Base-by-base conservation (phyloP, 2,113 vertebrate genomes). In the Ranitomeya imitator region DNA sequence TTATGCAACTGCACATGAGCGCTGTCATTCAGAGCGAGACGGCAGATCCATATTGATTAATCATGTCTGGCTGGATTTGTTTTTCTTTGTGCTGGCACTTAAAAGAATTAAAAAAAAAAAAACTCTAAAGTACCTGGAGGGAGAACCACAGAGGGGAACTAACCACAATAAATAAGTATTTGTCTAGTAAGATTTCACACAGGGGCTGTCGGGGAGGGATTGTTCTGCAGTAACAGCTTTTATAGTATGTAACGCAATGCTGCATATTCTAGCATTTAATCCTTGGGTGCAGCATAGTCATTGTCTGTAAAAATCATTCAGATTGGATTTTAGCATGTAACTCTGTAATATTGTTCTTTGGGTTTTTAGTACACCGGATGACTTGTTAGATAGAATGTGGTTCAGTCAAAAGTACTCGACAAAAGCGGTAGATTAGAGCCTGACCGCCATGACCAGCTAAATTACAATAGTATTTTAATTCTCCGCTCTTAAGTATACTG, bases 381-480 rank as follows among this genome's bases (percentile, higher is more conserved):
- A 5, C 37, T 45, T 45, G 37, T 45, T 45, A 3, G 37, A 45
- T 45, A 45, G 37, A 45, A 45, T 45, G 37, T 45, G 37, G 37
- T 45, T 1, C 37, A 45, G 4, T 3, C 6, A 7, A 2, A 19
- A 19, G 71, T 31, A 31, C 1, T 31, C 26, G 4, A 14, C 6
- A 7, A 2, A 19, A 19, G 71, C 2, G 9, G 37, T 16, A 52
- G 57, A 86, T 86, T 78, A 77, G 54, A 86, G 7, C 55, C 3
- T 37, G 9, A 31, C 31, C 31, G 63, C 71, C 18, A 51, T 61
- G 73, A 18, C 79, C 79, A 9, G 37, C 31, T 69, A 87, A 81
- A 71, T 87, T 57, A 81, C 86, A 9, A 79, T 12, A 59, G 26
- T 16, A 14, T 81, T 79, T 51, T 78, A 67, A 80, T 80, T 69